Conservation (phyloP, 92 coral and sea anemone species). For the Zoanthus gigantus region DNA sequence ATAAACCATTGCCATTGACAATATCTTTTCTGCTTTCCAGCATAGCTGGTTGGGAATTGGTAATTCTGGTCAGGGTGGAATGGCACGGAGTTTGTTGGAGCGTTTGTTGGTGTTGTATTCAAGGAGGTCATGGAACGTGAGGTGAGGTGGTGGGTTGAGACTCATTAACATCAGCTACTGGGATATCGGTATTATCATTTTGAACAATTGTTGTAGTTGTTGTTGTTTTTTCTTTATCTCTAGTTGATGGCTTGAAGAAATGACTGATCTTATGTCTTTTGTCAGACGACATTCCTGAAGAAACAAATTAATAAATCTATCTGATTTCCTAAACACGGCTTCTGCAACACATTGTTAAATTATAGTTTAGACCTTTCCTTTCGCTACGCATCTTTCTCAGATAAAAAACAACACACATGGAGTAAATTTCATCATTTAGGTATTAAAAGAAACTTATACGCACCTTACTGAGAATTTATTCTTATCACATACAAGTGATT, state of each 20-base stretch:
- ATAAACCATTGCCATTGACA: slow-evolving; percentile 28
- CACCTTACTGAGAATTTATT: no score
- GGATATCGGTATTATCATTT: neutral
- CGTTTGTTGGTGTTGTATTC: slow-evolving; percentile 3
- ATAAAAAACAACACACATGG: no score
- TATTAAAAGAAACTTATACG: no score
- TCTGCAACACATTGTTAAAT: no score
- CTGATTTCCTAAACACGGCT: neutral
- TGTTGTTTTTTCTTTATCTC: slow-evolving; percentile 6
- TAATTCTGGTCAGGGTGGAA: slow-evolving; percentile 25
- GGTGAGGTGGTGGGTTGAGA: neutral
- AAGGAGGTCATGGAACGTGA: neutral
- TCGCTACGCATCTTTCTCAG: no score
- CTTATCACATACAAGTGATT: no score
- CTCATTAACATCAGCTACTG: slow-evolving; percentile 1
- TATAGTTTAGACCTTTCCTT: no score
- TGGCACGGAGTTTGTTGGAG: slow-evolving; percentile 8
- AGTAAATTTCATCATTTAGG: no score
- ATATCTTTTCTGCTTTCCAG: slow-evolving; percentile 15
- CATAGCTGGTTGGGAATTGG: slow-evolving; percentile 2
- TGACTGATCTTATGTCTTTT: slow-evolving; percentile 10
- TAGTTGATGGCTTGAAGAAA: slow-evolving; percentile 16
- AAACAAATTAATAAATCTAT: slow-evolving; percentile 2
- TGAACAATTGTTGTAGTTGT: slow-evolving; percentile 17
- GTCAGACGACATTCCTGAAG: slow-evolving; percentile 4